These are phyloP conservation scores for Malurus elegans DNA, from an alignment of 2,113 vertebrate genomes.

Conservation along the genomic window DNA sequence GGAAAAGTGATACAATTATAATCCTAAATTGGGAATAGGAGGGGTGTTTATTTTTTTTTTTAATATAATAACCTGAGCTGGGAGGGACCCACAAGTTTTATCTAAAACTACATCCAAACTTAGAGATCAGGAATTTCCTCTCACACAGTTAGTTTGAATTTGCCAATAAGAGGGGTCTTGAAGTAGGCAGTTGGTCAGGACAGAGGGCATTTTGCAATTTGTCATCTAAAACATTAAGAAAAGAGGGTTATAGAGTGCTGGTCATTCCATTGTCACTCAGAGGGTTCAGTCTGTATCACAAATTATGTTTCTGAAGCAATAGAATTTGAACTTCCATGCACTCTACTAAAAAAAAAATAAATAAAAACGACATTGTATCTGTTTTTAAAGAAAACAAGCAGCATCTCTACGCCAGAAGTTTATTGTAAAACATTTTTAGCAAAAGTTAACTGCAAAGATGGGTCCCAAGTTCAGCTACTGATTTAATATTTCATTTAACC, in stretches of 20 bases:
- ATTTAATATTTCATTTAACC: background rate
- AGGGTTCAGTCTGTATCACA: background rate
- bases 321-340: background rate
- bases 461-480: background rate
- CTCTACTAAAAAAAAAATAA: background rate
- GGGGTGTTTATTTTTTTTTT: too few species aligned
- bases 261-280: background rate
- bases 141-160: too few species aligned
- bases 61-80: background rate
- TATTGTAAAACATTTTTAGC: background rate
- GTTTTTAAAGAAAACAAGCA: background rate
- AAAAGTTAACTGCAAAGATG: background rate
- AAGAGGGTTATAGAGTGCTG: background rate
- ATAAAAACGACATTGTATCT: fast-evolving
- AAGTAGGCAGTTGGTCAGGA: background rate
- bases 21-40: background rate
- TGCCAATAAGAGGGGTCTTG: background rate
- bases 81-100: background rate
- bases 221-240: background rate
- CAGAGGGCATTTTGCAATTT: background rate
- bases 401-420: background rate
- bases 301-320: background rate
- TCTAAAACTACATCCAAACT: background rate
- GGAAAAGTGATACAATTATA: background rate
- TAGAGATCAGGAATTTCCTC: background rate